phyloP scores from a whole-genome alignment of 2,797 vertebrate species.

The Channallabes apus region DNA sequence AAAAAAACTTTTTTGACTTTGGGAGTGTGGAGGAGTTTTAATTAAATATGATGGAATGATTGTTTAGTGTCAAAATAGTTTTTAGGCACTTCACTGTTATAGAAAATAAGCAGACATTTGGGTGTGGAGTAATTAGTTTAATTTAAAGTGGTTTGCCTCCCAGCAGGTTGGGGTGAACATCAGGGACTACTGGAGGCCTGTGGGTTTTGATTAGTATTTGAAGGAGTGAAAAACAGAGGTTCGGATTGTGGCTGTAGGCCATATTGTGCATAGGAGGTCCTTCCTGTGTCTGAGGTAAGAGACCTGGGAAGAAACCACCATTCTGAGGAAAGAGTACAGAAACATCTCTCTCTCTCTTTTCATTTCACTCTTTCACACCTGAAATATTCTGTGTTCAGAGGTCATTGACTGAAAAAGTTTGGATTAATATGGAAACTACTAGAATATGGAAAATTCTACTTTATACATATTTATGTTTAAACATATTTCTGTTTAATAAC shows the following conservation, averaged over 20 bases:
- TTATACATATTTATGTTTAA: too few species aligned
- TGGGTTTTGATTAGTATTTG: conserved; percentile 36
- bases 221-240: conserved; percentile 19
- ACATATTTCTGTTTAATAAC: too few species aligned
- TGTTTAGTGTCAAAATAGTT: conserved; percentile 44
- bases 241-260: conserved; percentile 46
- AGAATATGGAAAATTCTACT: too few species aligned
- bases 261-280: conserved; percentile 21
- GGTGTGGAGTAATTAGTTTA: conserved; percentile 73
- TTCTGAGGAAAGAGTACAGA: not conserved
- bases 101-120: conserved; percentile 46
- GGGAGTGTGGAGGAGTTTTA: conserved; percentile 32
- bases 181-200: conserved; percentile 70
- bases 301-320: not conserved
- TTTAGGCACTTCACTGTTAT: conserved; percentile 42
- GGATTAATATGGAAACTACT: too few species aligned
- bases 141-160: conserved; percentile 69
- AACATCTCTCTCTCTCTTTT: not conserved
- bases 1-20: conserved; percentile 26
- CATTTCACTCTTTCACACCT: not conserved
- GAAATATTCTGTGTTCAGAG: not conserved
- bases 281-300: conserved; percentile 15
- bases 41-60: conserved; percentile 39
- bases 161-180: conserved; percentile 70
- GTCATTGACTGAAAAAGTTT: too few species aligned